phyloP scores from a whole-genome alignment of 2,888 invertebrate genomes.

The Pilophorus perplexus region DNA sequence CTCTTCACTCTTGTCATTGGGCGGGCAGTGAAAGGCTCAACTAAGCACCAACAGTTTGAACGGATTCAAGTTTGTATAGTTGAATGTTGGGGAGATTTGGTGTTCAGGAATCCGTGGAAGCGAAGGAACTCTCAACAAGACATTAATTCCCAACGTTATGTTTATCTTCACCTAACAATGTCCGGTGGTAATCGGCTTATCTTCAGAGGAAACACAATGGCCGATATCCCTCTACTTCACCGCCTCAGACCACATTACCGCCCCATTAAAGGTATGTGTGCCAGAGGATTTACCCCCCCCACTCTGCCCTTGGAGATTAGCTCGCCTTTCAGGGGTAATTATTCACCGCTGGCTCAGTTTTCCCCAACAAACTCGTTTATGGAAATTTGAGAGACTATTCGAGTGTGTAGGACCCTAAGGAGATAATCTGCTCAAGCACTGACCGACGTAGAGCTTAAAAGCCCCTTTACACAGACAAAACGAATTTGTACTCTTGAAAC shows the following conservation, averaged over 20 bases:
- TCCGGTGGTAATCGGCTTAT: conserved; percentile 40
- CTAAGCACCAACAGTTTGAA: too few species aligned
- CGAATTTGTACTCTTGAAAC: too few species aligned
- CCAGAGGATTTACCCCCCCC: conserved; percentile 21
- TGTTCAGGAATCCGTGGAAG: too few species aligned
- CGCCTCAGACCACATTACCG: conserved; percentile 34
- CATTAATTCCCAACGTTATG: too few species aligned
- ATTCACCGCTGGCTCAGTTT: conserved; percentile 19
- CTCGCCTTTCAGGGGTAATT: conserved; percentile 23
- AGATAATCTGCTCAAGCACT: too few species aligned
- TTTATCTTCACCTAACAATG: conserved; percentile 44
- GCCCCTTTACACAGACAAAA: too few species aligned
- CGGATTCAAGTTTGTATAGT: too few species aligned
- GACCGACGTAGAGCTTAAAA: too few species aligned
- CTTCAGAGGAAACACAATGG: conserved; percentile 19
- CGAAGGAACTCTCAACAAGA: conserved; percentile 21
- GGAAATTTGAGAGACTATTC: conserved; percentile 32
- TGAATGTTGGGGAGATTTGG: too few species aligned
- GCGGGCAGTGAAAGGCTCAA: too few species aligned
- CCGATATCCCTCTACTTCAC: not conserved
- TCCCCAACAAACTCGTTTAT: conserved; percentile 27
- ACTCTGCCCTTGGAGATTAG: conserved; percentile 14
- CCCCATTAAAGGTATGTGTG: conserved; percentile 39
- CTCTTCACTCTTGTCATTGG: too few species aligned
- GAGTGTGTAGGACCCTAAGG: too few species aligned